phyloP scores from a whole-genome alignment of 2,888 invertebrate genomes.

The Agonopterix arenella region DNA sequence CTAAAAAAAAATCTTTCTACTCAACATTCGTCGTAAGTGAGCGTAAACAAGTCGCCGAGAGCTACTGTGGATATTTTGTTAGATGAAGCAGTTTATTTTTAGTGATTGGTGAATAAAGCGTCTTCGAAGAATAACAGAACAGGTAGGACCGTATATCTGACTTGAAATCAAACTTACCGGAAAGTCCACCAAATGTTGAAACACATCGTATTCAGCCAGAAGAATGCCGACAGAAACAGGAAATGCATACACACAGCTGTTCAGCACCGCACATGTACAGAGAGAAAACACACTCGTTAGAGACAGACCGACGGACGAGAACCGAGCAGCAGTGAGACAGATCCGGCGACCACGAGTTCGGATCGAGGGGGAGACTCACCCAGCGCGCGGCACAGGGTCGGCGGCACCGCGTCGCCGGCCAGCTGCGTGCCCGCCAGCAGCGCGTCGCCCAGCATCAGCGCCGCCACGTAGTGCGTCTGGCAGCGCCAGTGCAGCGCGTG shows the following conservation, averaged over 20 bases:
- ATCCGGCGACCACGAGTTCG: neutral
- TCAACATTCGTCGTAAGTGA: no score
- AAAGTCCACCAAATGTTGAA: slow-evolving; percentile 97
- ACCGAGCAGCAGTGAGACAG: neutral
- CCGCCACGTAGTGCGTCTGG: slow-evolving; percentile 91
- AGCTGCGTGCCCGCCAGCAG: slow-evolving; percentile 87
- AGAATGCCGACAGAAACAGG: slow-evolving; percentile 92
- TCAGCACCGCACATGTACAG: slow-evolving; percentile 29
- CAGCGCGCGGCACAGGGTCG: slow-evolving; percentile 79
- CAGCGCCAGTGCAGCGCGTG: slow-evolving; percentile 93
- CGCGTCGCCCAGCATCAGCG: slow-evolving; percentile 88
- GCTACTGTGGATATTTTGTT: no score
- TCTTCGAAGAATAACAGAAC: no score
- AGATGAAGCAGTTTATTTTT: no score
- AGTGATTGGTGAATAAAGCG: no score
- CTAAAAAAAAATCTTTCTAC: no score
- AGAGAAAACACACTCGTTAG: slow-evolving; percentile 3
- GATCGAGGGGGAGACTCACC: slow-evolving; percentile 70
- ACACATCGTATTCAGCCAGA: slow-evolving; percentile 96
- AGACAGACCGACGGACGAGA: slow-evolving; percentile 31
- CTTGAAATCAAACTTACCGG: slow-evolving; percentile 75
- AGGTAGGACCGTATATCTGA: no score
- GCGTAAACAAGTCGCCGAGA: no score
- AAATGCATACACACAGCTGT: slow-evolving; percentile 91
- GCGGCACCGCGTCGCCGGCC: slow-evolving; percentile 77